phyloP scores from a whole-genome alignment of 2,113 vertebrate genomes.

The Todiramphus saurophagus region DNA sequence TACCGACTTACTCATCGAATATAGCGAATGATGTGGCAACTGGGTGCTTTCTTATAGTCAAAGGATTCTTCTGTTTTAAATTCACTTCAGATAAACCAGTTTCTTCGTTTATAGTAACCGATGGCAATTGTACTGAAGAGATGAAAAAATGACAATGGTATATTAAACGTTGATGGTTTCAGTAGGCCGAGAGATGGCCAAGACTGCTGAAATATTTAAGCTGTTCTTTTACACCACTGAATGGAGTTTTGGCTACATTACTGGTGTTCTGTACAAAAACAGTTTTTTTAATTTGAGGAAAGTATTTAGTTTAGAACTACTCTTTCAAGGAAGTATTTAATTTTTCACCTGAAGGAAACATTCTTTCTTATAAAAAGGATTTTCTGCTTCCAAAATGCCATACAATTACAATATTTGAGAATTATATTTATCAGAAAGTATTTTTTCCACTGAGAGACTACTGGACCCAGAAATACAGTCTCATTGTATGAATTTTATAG shows the following conservation, averaged over 20 bases:
- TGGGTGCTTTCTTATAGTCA: conserved; percentile 84
- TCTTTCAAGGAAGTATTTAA: background rate
- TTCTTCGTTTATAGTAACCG: conserved; percentile 86
- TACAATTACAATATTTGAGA: background rate
- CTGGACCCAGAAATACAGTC: background rate
- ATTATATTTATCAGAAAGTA: background rate
- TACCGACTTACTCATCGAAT: conserved; percentile 89
- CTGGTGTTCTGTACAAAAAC: background rate
- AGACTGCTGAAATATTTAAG: background rate
- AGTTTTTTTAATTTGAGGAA: rapidly evolving
- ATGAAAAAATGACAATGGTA: background rate
- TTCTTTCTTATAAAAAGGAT: background rate
- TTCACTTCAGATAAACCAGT: conserved; percentile 86
- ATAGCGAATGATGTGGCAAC: conserved; percentile 88
- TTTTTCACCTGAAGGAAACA: background rate
- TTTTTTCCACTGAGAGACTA: background rate
- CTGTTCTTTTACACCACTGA: background rate
- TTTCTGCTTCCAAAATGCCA: background rate
- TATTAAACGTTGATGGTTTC: background rate
- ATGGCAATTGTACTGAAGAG: conserved; percentile 84
- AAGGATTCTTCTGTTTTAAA: conserved; percentile 78
- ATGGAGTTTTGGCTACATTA: background rate
- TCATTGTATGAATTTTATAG: background rate
- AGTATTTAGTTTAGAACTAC: background rate
- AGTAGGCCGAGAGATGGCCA: background rate